A percentile compares a stretch with the other conserved stretches of the same genome.
Evolutionary conservation across 2,113 vertebrate species (phyloP).

Genomic region (Columba janthina): DNA sequence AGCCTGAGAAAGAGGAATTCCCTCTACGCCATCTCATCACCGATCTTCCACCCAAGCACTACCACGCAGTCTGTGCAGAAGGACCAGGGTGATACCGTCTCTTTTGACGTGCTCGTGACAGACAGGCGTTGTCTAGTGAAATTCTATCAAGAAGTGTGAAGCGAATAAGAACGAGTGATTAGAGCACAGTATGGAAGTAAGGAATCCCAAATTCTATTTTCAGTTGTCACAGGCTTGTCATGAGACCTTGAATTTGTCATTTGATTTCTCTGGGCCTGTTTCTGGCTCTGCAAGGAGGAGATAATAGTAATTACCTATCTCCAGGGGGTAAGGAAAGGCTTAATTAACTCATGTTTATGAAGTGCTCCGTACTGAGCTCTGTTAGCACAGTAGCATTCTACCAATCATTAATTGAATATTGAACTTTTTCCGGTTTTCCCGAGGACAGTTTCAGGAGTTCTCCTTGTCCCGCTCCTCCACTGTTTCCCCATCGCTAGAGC

Average conservation of each 20-base stretch:
- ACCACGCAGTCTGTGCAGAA: neutral
- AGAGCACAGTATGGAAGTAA: neutral
- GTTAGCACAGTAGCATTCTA: neutral
- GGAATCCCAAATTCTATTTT: slow-evolving; percentile 47
- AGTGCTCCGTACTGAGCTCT: slow-evolving; percentile 6
- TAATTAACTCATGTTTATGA: slow-evolving; percentile 61
- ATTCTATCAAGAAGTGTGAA: slow-evolving; percentile 1
- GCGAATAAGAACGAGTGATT: slow-evolving; percentile 6
- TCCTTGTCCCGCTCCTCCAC: neutral
- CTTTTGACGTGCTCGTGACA: neutral
- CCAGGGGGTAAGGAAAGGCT: slow-evolving; percentile 54
- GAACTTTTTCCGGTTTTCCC: neutral
- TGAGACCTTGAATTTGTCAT: neutral
- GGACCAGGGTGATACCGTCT: neutral
- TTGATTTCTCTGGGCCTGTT: slow-evolving; percentile 31
- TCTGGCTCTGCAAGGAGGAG: slow-evolving; percentile 40
- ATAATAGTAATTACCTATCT: slow-evolving; percentile 64
- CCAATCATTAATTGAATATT: slow-evolving; percentile 15
- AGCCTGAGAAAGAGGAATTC: neutral
- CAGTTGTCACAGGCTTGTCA: slow-evolving; percentile 52
- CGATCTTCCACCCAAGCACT: neutral
- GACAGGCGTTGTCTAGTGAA: neutral
- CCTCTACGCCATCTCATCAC: neutral
- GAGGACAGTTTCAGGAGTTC: neutral
- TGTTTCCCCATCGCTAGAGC: neutral